These are phyloP conservation scores for Lagopus leucura DNA, from an alignment of 2,113 vertebrate species.

Conservation along the genomic window DNA sequence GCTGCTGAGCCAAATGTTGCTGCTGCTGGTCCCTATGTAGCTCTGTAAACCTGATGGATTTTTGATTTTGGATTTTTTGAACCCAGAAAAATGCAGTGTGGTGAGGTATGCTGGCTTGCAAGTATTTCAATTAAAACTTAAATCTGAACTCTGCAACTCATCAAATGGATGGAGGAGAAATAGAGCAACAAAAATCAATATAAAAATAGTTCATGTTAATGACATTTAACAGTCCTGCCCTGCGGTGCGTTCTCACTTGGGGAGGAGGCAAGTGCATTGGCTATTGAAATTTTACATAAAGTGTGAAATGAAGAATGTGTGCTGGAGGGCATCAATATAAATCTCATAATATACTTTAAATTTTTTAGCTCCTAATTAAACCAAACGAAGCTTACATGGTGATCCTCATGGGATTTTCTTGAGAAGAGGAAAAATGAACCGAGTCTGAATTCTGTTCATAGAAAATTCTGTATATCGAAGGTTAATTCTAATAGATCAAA, in stretches of 20 bases:
- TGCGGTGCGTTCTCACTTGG: not conserved
- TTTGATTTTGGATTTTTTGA: not conserved
- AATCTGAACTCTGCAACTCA: not conserved
- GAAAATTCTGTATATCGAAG: slow-evolving; percentile 16
- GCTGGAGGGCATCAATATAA: slow-evolving; percentile 33
- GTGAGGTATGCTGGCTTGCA: not conserved
- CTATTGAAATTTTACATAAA: slow-evolving; percentile 6
- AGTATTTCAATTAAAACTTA: slow-evolving; percentile 48
- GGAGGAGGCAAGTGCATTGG: not conserved
- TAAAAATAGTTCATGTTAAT: slow-evolving; percentile 45
- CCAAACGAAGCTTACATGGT: not conserved
- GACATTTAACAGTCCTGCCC: slow-evolving; percentile 14
- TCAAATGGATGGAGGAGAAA: not conserved
- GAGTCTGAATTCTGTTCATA: not conserved
- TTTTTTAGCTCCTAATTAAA: slow-evolving; percentile 14
- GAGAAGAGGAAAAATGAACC: not conserved
- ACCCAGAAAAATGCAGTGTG: not conserved
- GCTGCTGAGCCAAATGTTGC: not conserved
- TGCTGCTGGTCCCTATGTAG: not conserved
- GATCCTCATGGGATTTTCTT: not conserved
- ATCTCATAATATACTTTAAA: not conserved
- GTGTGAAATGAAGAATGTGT: slow-evolving; percentile 28
- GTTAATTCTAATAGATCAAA: slow-evolving; percentile 64
- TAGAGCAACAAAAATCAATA: slow-evolving; percentile 37
- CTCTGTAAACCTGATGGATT: not conserved